Evolutionary conservation across 1,140 invertebrate genomes (phyloP).

Genomic region (Temnothorax curvispinosus): DNA sequence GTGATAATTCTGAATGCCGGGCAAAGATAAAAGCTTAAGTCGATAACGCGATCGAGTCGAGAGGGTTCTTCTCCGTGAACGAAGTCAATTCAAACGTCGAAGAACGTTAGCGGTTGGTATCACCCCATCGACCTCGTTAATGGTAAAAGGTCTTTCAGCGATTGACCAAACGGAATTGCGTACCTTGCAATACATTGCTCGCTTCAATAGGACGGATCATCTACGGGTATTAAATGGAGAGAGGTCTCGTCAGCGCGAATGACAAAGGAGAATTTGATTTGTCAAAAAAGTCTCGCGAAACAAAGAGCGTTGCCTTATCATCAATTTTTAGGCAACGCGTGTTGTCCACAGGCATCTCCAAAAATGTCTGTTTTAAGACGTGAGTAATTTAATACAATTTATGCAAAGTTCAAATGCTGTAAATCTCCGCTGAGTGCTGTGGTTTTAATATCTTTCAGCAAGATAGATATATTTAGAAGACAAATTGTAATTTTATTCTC

Average conservation of each 20-base stretch:
- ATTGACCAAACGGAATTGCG: conserved; percentile 54
- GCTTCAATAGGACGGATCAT: conserved; percentile 52
- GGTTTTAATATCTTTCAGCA: background rate
- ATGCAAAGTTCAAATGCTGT: background rate
- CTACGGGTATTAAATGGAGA: conserved; percentile 1
- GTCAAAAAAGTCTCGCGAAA: background rate
- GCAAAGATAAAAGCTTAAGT: background rate
- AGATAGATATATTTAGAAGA: background rate
- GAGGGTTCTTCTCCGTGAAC: background rate
- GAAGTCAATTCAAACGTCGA: conserved; percentile 3
- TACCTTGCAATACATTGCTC: conserved; percentile 40
- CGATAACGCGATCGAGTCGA: conserved; percentile 16
- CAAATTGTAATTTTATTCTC: conserved; percentile 12
- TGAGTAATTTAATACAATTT: background rate
- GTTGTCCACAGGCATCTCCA: background rate
- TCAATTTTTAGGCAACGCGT: background rate
- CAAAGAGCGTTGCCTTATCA: background rate
- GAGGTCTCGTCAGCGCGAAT: background rate
- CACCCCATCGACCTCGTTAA: conserved; percentile 61
- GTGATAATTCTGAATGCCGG: background rate
- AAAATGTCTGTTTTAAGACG: background rate
- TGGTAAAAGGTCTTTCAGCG: conserved; percentile 58
- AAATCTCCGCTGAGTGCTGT: background rate
- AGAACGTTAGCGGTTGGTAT: conserved; percentile 20
- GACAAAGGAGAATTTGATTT: conserved; percentile 5